Evolutionary conservation across 1,140 invertebrate species (phyloP).

Genomic region (Hormaphis cornu): DNA sequence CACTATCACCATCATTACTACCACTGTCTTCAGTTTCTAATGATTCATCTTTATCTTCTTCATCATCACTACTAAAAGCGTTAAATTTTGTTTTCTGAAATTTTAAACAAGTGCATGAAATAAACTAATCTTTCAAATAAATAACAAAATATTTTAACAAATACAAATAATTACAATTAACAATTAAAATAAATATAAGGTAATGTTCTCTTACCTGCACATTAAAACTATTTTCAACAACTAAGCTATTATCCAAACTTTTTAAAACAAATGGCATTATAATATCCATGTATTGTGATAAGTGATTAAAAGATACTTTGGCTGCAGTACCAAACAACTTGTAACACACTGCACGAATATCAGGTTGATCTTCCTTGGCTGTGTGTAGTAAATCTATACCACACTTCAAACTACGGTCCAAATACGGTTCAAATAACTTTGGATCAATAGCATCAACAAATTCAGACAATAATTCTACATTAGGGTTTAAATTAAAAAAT

Average conservation of each 20-base stretch:
- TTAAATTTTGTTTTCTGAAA: slow-evolving; percentile 2
- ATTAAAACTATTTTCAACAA: neutral
- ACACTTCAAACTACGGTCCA: slow-evolving; percentile 22
- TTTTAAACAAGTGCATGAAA: too few species aligned
- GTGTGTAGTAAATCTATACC: slow-evolving; percentile 3
- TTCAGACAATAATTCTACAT: slow-evolving; percentile 23
- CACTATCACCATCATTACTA: slow-evolving; percentile 5
- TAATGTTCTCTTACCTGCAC: neutral
- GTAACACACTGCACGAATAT: slow-evolving; percentile 11
- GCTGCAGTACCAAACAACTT: slow-evolving; percentile 16
- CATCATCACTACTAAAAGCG: slow-evolving; percentile 8
- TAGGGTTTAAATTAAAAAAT: neutral
- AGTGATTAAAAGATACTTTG: slow-evolving; percentile 17
- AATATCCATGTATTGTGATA: neutral
- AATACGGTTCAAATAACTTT: slow-evolving; percentile 21
- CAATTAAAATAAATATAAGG: neutral
- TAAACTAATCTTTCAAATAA: too few species aligned
- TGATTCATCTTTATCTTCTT: slow-evolving; percentile 19
- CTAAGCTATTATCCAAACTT: slow-evolving; percentile 21
- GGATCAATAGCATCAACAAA: slow-evolving; percentile 24
- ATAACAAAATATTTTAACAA: too few species aligned
- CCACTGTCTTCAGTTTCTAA: neutral
- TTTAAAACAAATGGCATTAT: slow-evolving; percentile 10
- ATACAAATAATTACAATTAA: neutral
- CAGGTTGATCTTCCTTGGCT: slow-evolving; percentile 20